Evolutionary conservation across 2,113 vertebrate genomes (phyloP).

Genomic region (Sphaerodactylus townsendi): DNA sequence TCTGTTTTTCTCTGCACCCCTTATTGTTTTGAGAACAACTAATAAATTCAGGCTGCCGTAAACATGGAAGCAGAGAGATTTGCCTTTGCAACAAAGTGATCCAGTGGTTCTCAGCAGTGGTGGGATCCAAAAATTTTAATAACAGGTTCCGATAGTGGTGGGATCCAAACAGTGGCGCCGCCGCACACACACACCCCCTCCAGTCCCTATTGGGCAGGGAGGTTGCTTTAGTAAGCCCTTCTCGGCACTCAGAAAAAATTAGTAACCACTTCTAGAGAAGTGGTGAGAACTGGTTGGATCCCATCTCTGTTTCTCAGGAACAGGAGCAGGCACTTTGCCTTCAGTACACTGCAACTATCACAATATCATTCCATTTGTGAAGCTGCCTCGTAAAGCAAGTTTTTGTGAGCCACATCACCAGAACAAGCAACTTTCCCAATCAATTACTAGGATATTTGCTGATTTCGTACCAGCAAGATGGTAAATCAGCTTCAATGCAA

Average conservation of each 20-base stretch:
- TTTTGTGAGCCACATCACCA: neutral
- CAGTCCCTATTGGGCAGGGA: no score
- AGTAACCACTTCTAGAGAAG: no score
- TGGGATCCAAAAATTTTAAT: no score
- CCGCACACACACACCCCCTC: no score
- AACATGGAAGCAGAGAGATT: neutral
- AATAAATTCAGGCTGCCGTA: neutral
- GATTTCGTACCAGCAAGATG: neutral
- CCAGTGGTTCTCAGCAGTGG: neutral
- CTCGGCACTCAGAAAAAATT: no score
- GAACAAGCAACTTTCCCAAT: neutral
- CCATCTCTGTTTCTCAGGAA: no score
- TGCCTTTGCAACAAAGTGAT: neutral
- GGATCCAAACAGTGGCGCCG: no score
- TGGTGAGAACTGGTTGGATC: no score
- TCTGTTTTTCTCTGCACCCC: neutral
- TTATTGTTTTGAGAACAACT: constrained; percentile 5
- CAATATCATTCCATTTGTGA: neutral
- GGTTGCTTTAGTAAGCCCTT: no score
- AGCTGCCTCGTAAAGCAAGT: neutral
- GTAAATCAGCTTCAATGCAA: neutral
- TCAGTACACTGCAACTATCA: neutral
- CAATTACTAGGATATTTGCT: neutral
- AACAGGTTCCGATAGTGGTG: no score
- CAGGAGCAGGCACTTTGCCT: no score